Base-by-base conservation (phyloP, 2,113 vertebrate species). In the Sorex fumeus region DNA sequence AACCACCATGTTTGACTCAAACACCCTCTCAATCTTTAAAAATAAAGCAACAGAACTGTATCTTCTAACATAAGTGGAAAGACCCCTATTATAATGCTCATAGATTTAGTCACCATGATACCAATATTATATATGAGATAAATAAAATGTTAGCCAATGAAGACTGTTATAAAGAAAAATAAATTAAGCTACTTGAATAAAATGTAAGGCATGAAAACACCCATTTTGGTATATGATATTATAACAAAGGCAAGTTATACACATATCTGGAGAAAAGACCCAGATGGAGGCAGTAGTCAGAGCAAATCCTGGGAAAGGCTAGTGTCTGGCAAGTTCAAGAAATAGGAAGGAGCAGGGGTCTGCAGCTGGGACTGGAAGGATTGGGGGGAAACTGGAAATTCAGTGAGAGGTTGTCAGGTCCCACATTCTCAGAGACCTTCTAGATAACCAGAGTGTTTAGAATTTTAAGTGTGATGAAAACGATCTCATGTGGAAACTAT, bases 81-180 rank as follows among this genome's bases (percentile, higher is more conserved):
- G 25, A 88, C 13, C n/a, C 7, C 23, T 88, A 83, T 71, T 50
- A 47, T 70, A 82, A 5, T 78, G 60, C 15, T 92, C 45, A 71
- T 81, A 15, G 53, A 83, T 50, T 60, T 94, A 88, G 57, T 79
- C 40, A 45, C 57, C 21, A 21, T 66, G 34, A 92, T 50, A 82
- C 32, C n/a, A n/a, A n/a, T 34, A 32, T n/a, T 67, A 53, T 8
- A 64, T 28, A 43, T 53, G 27, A 30, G n/a, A 71, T 19, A 30
- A 75, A 71, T 19, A 30, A 75, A 75, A 70, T 69, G n/a, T 32
- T 30, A 47, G 66, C 45, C 74, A 85, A 50, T 60, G 18, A 32
- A 77, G 69, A 86, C n/a, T 85, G 28, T 16, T 30, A 36, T 95
- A 47, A 87, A 71, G 62, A 82, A 88, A 67, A 94, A 43, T 11